Base-by-base conservation (phyloP, 2,888 invertebrate genomes). In the Lithodes maja region DNA sequence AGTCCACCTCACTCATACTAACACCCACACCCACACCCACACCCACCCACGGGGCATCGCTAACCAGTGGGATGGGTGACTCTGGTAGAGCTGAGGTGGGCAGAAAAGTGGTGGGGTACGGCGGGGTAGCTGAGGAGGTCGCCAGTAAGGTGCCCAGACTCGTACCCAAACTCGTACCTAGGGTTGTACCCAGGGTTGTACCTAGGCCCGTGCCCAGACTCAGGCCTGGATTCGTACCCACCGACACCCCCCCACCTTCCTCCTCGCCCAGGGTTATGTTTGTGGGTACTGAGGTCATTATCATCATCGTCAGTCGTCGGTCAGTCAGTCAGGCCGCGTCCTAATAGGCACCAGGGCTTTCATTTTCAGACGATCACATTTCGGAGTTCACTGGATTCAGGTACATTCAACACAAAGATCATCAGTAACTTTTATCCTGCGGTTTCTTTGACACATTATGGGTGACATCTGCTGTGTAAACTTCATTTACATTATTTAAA, bases 11-110 rank as follows among this genome's bases (percentile, higher is more conserved):
- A 74, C 69, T 33, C 33, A 33, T 0, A 33, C 33, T 33, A 33
- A 33, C 33, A 77, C 82, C 85, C 79, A 77, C 82, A 68, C 78
- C 71, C 55, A 69, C 83, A 69, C 75, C 86, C 80, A 69, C 55
- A 33, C 33, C 33, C 83, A 81, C 86, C 87, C 79, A 87, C 55
- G 50, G 49, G 15, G 33, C 49, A 33, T 53, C n/a, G 61, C 75
- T 50, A 12, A 15, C 81, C 52, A 61, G n/a, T 52, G 80, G 49
- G 9, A 54, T 7, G 74, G 80, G 52, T 7, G 54, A 55, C 17
- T 68, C 54, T 17, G 74, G 71, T 33, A 33, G 33, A 0, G 54
- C 79, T 54, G 33, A 33, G 69, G 50, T 12, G 53, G 50, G 50
- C 50, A 5, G 61, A n/a, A 69, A 69, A 82, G 69, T 53, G 53